Base-by-base conservation (phyloP, 2,113 vertebrate species). In the Tichodroma muraria region DNA sequence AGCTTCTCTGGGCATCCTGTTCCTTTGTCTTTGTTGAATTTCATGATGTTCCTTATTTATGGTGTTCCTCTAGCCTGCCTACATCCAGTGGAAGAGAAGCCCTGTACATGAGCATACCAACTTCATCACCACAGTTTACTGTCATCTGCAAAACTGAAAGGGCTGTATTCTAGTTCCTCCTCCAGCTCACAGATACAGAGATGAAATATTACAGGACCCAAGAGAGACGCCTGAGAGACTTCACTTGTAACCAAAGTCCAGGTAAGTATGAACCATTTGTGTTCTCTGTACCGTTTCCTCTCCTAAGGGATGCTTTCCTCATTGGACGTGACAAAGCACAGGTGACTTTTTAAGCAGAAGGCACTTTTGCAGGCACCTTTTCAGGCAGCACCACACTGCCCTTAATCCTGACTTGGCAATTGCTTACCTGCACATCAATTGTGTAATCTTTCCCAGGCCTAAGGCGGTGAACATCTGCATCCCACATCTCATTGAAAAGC, bases 401-500 rank as follows among this genome's bases (percentile, higher is more conserved):
- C 47, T 84, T 45, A 47, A 37, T 77, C 40, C 72, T 60, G 83
- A 40, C 28, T 52, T 71, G 68, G 68, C 64, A 72, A 21, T 2
- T 20, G 17, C 45, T 89, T 88, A 98, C 98, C 98, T 99, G 98
- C 30, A 98, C 95, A 35, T 97, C 97, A 78, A 98, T 98, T 9
- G 77, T 97, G 94, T 99, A 99, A 92, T 99, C 98, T 16, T 85
- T 98, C 59, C 98, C 98, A 11, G 98, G 98, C n/a, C 27, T 85
- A 22, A 98, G 91, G 10, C 98, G 97, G 88, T 98, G 98, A 33
- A 94, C 91, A 31, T 99, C 98, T 63, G 98, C 78, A 33, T 81
- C 90, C 98, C 98, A 99, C 70, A 99, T 93, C 57, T 98, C 91
- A 82, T 85, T 98, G 25, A 99, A 95, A 61, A 98, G 94, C 30